These are phyloP conservation scores for Ceratoteleas bidentatus DNA, from an alignment of 1,140 invertebrate genomes.

Conservation along the genomic window DNA sequence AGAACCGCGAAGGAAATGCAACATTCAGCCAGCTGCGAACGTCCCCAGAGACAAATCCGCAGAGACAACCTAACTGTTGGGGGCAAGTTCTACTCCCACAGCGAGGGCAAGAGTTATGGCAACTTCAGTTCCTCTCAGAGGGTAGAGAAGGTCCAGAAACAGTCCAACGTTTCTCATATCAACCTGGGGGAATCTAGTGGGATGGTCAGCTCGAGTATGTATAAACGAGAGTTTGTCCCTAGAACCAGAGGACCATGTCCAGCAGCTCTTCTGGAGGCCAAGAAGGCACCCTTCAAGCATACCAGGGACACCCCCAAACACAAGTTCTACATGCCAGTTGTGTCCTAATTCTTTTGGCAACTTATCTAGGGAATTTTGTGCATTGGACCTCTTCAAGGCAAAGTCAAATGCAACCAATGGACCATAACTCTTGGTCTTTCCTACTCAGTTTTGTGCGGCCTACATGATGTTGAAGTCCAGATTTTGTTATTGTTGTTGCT, in stretches of 20 bases:
- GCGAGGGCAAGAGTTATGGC: slow-evolving; percentile 85
- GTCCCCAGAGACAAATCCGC: slow-evolving; percentile 82
- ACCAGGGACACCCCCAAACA: slow-evolving; percentile 90
- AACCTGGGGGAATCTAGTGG: slow-evolving; percentile 84
- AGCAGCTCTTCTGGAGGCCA: slow-evolving; percentile 87
- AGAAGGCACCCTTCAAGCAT: slow-evolving; percentile 89
- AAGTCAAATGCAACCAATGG: no score
- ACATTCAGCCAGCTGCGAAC: slow-evolving; percentile 77
- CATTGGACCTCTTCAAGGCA: no score
- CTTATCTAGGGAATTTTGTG: slow-evolving; percentile 13
- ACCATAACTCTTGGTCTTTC: no score
- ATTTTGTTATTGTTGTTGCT: no score
- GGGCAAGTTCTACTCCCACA: slow-evolving; percentile 87
- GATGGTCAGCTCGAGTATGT: slow-evolving; percentile 83
- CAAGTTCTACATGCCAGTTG: slow-evolving; percentile 88
- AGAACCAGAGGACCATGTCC: slow-evolving; percentile 87
- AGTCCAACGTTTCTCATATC: slow-evolving; percentile 87
- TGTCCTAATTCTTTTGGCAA: slow-evolving; percentile 66
- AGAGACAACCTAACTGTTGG: slow-evolving; percentile 86
- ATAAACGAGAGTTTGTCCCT: slow-evolving; percentile 88
- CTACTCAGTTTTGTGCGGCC: no score
- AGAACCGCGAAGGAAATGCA: slow-evolving; percentile 79
- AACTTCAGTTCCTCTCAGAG: slow-evolving; percentile 83
- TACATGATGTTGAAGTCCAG: no score
- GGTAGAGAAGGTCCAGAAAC: slow-evolving; percentile 82